These are phyloP conservation scores for Octopus sinensis DNA, from an alignment of 1,140 invertebrate species.

Conservation along the genomic window DNA sequence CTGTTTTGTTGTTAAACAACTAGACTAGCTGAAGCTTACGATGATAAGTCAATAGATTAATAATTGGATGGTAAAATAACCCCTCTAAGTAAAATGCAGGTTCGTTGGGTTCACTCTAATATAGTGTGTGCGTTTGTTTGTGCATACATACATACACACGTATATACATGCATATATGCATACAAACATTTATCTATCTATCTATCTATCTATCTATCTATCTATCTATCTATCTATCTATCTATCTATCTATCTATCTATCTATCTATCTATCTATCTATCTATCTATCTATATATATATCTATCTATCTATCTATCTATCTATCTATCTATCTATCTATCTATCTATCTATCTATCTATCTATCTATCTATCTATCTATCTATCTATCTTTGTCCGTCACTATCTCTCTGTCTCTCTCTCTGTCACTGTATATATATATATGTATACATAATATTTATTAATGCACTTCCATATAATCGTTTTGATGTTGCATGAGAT, in stretches of 20 bases:
- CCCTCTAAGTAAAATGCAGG: too few relatives aligned
- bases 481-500: too few relatives aligned
- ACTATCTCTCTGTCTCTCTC: neutral
- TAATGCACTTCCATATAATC: too few relatives aligned
- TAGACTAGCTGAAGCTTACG: too few relatives aligned
- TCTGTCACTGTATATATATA: neutral
- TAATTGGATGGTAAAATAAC: too few relatives aligned
- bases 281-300: neutral
- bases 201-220: neutral
- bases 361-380: neutral
- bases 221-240: neutral
- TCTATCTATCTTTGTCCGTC: neutral
- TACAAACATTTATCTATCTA: neutral
- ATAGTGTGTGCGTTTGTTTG: too few relatives aligned
- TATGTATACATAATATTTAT: neutral
- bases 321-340: neutral
- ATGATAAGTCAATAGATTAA: too few relatives aligned
- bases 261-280: neutral
- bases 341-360: neutral
- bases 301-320: neutral
- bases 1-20: too few relatives aligned
- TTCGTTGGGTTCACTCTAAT: too few relatives aligned
- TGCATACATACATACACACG: neutral
- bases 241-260: neutral
- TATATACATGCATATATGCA: neutral